phyloP scores from a whole-genome alignment of 2,113 vertebrate species.

The Sceloporus undulatus region DNA sequence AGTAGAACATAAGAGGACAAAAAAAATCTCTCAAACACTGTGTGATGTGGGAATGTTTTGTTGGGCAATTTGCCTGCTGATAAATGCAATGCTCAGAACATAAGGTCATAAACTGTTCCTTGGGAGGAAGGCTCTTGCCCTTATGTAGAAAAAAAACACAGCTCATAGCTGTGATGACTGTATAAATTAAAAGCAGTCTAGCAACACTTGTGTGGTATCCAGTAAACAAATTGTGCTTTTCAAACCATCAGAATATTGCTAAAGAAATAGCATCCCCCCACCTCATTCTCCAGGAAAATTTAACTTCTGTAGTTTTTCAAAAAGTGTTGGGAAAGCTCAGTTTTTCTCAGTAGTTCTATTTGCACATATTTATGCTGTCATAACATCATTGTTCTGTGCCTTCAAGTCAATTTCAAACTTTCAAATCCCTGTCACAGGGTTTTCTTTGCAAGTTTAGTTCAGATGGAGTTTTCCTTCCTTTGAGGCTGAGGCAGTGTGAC shows the following conservation, averaged over 20 bases:
- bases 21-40: background rate
- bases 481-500: too few relatives aligned
- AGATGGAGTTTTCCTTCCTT: background rate
- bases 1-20: background rate
- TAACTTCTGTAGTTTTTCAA: background rate
- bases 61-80: conserved; percentile 8
- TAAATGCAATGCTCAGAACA: conserved; percentile 37
- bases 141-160: background rate
- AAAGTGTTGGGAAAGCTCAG: background rate
- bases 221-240: conserved; percentile 23
- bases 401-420: background rate
- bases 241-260: conserved; percentile 2
- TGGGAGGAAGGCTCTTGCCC: conserved; percentile 3
- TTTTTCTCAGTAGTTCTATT: background rate
- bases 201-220: conserved; percentile 12
- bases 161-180: background rate
- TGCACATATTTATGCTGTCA: too few relatives aligned
- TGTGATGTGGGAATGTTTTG: conserved; percentile 38
- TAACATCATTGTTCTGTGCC: background rate
- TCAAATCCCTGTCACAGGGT: background rate
- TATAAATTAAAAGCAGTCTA: conserved; percentile 1
- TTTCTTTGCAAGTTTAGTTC: background rate
- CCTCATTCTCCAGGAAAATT: background rate
- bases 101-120: conserved; percentile 40
- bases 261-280: background rate